phyloP scores from a whole-genome alignment of 2,113 vertebrate species.

The Semnopithecus entellus region DNA sequence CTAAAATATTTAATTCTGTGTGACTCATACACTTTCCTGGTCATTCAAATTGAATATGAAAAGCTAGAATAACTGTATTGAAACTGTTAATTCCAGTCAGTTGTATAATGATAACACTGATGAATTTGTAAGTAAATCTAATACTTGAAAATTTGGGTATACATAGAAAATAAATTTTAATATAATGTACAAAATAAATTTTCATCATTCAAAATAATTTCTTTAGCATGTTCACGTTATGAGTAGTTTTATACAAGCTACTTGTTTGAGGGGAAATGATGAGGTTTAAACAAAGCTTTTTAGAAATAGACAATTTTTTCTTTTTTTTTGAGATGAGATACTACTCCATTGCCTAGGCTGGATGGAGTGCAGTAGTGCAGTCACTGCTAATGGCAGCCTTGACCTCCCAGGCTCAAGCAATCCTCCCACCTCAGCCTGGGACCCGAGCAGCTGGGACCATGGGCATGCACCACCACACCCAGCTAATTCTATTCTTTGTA shows the following conservation, averaged over 20 bases:
- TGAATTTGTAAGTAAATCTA: conserved; percentile 32
- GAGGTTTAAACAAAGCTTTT: not conserved
- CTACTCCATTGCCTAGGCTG: too few relatives aligned
- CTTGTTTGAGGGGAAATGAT: not conserved
- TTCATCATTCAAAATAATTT: conserved; percentile 27
- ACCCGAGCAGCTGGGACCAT: too few relatives aligned
- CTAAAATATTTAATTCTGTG: conserved; percentile 38
- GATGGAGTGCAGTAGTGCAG: too few relatives aligned
- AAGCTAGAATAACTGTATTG: not conserved
- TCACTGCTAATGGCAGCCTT: too few relatives aligned
- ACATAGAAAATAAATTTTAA: conserved; percentile 28
- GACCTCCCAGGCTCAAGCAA: too few relatives aligned
- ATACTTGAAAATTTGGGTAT: not conserved
- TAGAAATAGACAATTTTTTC: not conserved
- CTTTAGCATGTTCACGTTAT: not conserved
- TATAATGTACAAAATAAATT: conserved; percentile 50
- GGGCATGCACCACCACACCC: too few relatives aligned
- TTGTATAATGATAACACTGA: not conserved
- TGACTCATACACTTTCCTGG: not conserved
- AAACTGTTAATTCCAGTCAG: not conserved
- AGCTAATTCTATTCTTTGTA: too few relatives aligned
- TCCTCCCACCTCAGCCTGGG: too few relatives aligned
- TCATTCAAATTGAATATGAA: not conserved
- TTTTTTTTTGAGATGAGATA: too few relatives aligned
- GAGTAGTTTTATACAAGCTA: not conserved